These are phyloP conservation scores for Cheilosia soror DNA, from an alignment of 2,888 invertebrate species.

Conservation along the genomic window DNA sequence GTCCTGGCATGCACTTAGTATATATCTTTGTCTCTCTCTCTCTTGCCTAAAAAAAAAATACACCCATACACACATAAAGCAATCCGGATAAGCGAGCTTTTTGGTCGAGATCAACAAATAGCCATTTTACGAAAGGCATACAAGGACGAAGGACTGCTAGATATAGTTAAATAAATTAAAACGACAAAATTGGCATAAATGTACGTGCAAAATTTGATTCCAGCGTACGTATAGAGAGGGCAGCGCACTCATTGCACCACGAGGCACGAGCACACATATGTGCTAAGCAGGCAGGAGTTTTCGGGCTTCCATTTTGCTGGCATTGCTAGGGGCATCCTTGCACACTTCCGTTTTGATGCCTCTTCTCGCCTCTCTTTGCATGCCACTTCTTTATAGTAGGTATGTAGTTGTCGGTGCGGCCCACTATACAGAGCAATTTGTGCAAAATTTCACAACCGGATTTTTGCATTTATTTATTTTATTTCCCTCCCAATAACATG, in stretches of 20 bases:
- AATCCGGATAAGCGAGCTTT: slow-evolving; percentile 57
- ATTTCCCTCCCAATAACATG: slow-evolving; percentile 35
- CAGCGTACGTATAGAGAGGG: slow-evolving; percentile 14
- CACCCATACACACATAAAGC: slow-evolving; percentile 14
- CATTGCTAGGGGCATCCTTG: slow-evolving; percentile 63
- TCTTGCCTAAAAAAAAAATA: neutral
- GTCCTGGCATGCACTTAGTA: slow-evolving; percentile 54
- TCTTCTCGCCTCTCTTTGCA: slow-evolving; percentile 11
- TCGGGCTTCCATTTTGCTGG: slow-evolving; percentile 20
- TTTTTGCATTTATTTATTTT: slow-evolving; percentile 75
- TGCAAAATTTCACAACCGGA: slow-evolving; percentile 71
- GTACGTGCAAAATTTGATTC: slow-evolving; percentile 64
- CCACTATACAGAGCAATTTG: slow-evolving; percentile 46
- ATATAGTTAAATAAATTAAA: slow-evolving; percentile 73
- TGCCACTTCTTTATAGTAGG: slow-evolving; percentile 38
- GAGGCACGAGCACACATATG: slow-evolving; percentile 8
- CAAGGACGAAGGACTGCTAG: slow-evolving; percentile 4
- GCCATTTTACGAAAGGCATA: slow-evolving; percentile 19
- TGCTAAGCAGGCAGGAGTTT: slow-evolving; percentile 2
- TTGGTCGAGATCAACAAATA: slow-evolving; percentile 69
- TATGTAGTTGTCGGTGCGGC: neutral
- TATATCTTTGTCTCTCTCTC: slow-evolving; percentile 14
- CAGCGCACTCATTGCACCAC: neutral
- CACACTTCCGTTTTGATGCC: slow-evolving; percentile 61
- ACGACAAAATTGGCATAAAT: slow-evolving; percentile 73